phyloP scores from a whole-genome alignment of 1,140 invertebrate genomes.

The Gonioctena quinquepunctata region DNA sequence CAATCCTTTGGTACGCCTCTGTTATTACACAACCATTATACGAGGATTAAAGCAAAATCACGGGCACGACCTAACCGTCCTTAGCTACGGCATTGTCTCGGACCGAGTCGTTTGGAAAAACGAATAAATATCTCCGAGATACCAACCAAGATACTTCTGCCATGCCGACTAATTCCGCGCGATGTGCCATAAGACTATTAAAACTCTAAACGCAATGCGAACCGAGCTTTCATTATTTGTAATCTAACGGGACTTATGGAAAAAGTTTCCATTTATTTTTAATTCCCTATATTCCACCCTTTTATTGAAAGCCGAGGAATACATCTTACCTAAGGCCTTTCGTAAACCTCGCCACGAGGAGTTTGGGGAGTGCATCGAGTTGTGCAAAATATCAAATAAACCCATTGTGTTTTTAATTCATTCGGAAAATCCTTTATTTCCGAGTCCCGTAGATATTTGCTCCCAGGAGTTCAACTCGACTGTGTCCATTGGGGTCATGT shows the following conservation, averaged over 20 bases:
- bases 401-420: slow-evolving; percentile 3
- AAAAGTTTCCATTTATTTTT: slow-evolving; percentile 55
- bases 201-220: slow-evolving; percentile 53
- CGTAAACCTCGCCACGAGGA: slow-evolving; percentile 39
- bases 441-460: too few relatives aligned
- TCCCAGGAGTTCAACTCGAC: too few relatives aligned
- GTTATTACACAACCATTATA: slow-evolving; percentile 54
- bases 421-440: neutral
- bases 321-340: slow-evolving; percentile 41
- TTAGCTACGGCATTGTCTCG: slow-evolving; percentile 52
- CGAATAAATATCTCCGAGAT: slow-evolving; percentile 53
- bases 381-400: slow-evolving; percentile 7
- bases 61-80: slow-evolving; percentile 45
- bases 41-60: slow-evolving; percentile 55
- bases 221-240: slow-evolving; percentile 51
- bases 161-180: slow-evolving; percentile 49
- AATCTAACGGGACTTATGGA: slow-evolving; percentile 52
- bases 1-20: neutral
- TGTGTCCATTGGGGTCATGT: too few relatives aligned
- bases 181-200: slow-evolving; percentile 53
- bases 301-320: slow-evolving; percentile 51
- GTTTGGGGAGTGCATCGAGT: slow-evolving; percentile 5
- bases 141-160: slow-evolving; percentile 42
- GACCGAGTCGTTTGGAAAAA: slow-evolving; percentile 56
- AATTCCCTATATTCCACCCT: slow-evolving; percentile 53